Conservation (phyloP, 1,140 invertebrate genomes). For the Bombus ignitus region DNA sequence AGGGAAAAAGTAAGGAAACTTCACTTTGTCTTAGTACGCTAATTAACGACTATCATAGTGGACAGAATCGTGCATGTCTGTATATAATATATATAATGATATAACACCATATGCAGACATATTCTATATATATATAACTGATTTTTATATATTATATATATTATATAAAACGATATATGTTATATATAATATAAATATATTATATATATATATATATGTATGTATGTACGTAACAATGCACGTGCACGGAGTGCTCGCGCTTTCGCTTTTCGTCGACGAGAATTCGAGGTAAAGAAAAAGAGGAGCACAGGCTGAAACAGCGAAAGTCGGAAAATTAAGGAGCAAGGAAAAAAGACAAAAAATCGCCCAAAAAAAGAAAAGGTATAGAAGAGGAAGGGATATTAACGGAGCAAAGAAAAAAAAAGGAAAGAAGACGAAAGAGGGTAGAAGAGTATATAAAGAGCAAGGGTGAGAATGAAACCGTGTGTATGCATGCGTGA, state of each 20-base stretch:
- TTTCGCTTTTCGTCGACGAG: conserved; percentile 37
- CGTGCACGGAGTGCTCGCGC: background rate
- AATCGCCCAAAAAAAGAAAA: background rate
- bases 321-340: background rate
- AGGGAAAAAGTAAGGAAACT: background rate
- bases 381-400: background rate
- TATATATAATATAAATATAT: conserved; percentile 16
- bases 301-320: background rate
- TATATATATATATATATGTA: conserved; percentile 22
- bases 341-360: no score
- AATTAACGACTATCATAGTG: conserved; percentile 26
- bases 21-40: conserved; percentile 13
- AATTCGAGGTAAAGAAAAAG: background rate
- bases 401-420: background rate
- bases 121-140: conserved; percentile 16
- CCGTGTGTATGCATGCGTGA: background rate
- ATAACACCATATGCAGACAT: conserved; percentile 1
- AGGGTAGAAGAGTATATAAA: conserved; percentile 1
- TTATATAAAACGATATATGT: conserved; percentile 35
- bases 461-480: background rate
- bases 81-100: conserved; percentile 40
- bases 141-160: conserved; percentile 50
- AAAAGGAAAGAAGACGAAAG: background rate
- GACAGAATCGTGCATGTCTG: conserved; percentile 15
- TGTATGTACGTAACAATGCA: conserved; percentile 19